Base-by-base conservation (phyloP, 2,888 invertebrate genomes). In the Amphipoea oculea region DNA sequence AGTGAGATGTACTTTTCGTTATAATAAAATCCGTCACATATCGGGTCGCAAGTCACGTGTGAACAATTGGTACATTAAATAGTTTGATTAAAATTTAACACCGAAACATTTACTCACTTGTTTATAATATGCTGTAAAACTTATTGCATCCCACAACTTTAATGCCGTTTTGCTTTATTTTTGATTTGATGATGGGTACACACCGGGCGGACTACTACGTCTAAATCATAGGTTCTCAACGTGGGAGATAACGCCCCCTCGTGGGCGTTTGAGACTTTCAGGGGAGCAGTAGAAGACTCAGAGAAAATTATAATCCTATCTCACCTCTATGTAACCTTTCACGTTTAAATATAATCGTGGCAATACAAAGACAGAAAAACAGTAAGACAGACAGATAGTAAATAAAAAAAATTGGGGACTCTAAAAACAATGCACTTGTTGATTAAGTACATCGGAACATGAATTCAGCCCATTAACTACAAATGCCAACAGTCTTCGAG, bases 1-100 rank as follows among this genome's bases (percentile, higher is more conserved):
- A 83, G 77, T 78, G 14, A 79, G 62, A 80, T 84, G 85, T 84
- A 77, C 65, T 84, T 75, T 81, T 57, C 42, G 23, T 63, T 57
- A 36, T 60, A 78, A 66, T 70, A 73, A 72, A 69, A 62, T 72
- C 17, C 54, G 42, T 66, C 69, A 54, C 40, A 20, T 62, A 54
- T 51, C 4, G 54, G 9, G 51, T 62, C 42, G 60, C 48, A 36
- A 36, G 36, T 36, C 36, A 36, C 7, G 20, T 36, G 12, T 76
- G 23, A 54, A 67, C 9, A 68, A 51, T 63, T 77, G 40, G 75
- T 74, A 75, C 57, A 17, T 60, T 51, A 29, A 63, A 71, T 14
- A 48, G 6, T 54, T 71, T 71, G 9, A 66, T 66, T 60, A 17
- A 81, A 42, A 51, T 54, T 63, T n/a, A 42, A 66, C 57, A 65